Evolutionary conservation across 2,113 vertebrate species (phyloP).

Genomic region (Pavo muticus): DNA sequence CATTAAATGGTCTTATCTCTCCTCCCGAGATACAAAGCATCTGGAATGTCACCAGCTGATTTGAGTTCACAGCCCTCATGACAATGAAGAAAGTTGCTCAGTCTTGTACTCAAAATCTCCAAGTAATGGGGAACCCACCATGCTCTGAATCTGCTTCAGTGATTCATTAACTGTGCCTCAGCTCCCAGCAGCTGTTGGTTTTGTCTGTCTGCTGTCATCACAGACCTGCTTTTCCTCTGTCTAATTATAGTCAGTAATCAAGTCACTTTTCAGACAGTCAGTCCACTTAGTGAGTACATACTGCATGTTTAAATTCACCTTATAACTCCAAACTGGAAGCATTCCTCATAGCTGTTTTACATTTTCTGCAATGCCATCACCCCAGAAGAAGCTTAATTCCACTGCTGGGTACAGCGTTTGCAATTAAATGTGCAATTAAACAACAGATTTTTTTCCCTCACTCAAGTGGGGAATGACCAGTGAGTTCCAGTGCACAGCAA

Average conservation of each 20-base stretch:
- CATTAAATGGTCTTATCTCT: background rate
- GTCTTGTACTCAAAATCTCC: background rate
- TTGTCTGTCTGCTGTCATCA: background rate
- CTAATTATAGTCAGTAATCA: background rate
- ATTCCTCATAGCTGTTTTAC: background rate
- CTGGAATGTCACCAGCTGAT: background rate
- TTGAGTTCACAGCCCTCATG: background rate
- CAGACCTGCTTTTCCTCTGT: background rate
- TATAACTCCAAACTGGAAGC: background rate
- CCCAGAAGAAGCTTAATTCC: background rate
- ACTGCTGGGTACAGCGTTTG: background rate
- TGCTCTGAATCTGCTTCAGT: background rate
- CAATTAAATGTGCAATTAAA: background rate
- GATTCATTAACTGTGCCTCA: background rate
- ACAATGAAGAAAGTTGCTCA: background rate
- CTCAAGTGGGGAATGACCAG: background rate
- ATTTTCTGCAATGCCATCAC: background rate
- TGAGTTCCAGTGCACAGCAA: background rate
- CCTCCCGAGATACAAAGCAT: background rate
- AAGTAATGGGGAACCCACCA: background rate
- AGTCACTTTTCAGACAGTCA: background rate
- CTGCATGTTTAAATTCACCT: background rate
- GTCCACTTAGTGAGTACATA: background rate
- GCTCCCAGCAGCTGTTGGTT: background rate
- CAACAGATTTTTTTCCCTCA: background rate